Conservation (phyloP, 1,140 invertebrate genomes). For the Drosophila malerkotliana region DNA sequence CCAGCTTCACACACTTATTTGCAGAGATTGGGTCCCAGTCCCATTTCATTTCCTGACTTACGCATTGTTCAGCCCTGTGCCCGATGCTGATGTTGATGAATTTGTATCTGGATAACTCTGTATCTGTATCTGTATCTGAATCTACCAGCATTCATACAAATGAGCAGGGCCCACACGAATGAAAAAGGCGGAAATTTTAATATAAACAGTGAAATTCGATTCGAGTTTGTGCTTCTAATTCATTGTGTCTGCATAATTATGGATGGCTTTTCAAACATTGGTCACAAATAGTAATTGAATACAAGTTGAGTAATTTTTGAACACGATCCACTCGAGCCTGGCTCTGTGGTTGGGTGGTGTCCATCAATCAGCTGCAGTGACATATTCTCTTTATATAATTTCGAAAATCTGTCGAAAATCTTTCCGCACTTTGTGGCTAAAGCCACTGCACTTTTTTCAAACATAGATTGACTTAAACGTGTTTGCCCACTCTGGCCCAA, state of each 20-base stretch:
- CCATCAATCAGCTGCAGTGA: slow-evolving; percentile 56
- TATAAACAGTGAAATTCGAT: slow-evolving; percentile 73
- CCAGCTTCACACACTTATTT: slow-evolving; percentile 75
- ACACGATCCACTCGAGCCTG: slow-evolving; percentile 35
- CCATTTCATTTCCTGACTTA: slow-evolving; percentile 46
- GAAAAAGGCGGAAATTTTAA: slow-evolving; percentile 80
- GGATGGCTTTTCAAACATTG: slow-evolving; percentile 52
- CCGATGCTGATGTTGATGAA: slow-evolving; percentile 31
- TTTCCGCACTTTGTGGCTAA: slow-evolving; percentile 36
- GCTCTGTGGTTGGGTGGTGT: slow-evolving; percentile 15
- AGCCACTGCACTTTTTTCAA: not conserved
- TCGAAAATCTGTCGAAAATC: slow-evolving; percentile 52
- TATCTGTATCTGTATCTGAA: slow-evolving; percentile 6
- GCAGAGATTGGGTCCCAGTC: slow-evolving; percentile 15
- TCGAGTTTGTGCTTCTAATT: slow-evolving; percentile 53
- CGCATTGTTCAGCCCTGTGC: slow-evolving; percentile 52
- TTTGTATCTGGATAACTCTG: slow-evolving; percentile 25
- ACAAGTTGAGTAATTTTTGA: slow-evolving; percentile 55
- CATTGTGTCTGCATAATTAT: slow-evolving; percentile 68
- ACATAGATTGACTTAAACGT: slow-evolving; percentile 35
- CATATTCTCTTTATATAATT: slow-evolving; percentile 51
- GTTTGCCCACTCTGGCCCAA: slow-evolving; percentile 30
- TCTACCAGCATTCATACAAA: slow-evolving; percentile 9
- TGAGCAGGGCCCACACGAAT: slow-evolving; percentile 34
- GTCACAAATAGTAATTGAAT: slow-evolving; percentile 63